A percentile compares a stretch with the other conserved stretches of the same genome.
phyloP scores from a whole-genome alignment of 2,797 vertebrate species.

The Ptychadena robeensis region DNA sequence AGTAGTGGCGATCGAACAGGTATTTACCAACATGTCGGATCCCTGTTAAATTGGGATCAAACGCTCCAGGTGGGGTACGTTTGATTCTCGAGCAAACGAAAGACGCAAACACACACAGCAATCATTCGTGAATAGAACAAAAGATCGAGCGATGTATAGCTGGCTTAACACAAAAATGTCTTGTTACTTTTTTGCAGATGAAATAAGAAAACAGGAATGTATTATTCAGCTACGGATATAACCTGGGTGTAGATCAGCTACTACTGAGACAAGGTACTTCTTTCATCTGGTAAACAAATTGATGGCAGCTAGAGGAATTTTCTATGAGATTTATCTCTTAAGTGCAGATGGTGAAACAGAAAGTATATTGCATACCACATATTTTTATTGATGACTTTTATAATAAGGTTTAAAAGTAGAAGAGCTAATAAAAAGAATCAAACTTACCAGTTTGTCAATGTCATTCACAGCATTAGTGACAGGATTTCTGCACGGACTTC shows the following conservation, averaged over 20 bases:
- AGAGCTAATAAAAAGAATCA: conserved; percentile 47
- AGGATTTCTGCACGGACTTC: conserved; percentile 76
- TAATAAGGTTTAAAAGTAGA: not conserved
- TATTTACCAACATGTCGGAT: too few species aligned
- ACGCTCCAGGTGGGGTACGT: too few species aligned
- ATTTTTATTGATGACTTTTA: not conserved
- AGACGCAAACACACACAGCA: too few species aligned
- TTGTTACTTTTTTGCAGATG: too few species aligned
- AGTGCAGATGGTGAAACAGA: not conserved
- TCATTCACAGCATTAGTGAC: conserved; percentile 83
- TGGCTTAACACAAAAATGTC: too few species aligned
- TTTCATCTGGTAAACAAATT: not conserved
- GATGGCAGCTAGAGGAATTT: not conserved
- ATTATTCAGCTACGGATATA: too few species aligned
- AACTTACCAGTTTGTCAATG: conserved; percentile 77
- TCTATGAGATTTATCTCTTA: not conserved
- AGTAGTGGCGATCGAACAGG: too few species aligned
- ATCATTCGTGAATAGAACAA: too few species aligned
- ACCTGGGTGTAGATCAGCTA: not conserved
- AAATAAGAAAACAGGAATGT: too few species aligned
- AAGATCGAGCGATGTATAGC: too few species aligned
- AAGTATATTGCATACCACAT: not conserved
- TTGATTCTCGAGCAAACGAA: too few species aligned
- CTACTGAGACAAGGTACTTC: not conserved
- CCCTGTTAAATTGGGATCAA: too few species aligned